Conservation (phyloP, 2,888 invertebrate genomes). For the Cantharis rufa region DNA sequence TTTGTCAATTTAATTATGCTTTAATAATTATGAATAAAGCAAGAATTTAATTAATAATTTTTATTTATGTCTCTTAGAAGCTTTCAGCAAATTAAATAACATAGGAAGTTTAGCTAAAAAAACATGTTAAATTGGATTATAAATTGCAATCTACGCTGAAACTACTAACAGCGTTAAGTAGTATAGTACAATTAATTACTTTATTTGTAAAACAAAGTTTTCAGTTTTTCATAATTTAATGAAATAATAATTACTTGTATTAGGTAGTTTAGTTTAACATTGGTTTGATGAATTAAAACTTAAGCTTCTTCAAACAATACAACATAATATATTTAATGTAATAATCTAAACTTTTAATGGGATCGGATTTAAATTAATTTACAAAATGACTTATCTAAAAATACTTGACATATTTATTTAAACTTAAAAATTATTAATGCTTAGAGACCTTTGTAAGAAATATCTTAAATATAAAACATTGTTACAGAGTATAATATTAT, state of each 20-base stretch:
- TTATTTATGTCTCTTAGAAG: conserved; percentile 1
- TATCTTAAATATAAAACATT: too few species aligned
- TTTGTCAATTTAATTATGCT: background rate
- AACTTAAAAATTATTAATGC: too few species aligned
- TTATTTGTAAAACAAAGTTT: background rate
- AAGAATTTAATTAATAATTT: background rate
- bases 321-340: too few species aligned
- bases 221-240: background rate
- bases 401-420: too few species aligned
- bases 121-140: conserved; percentile 5
- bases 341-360: too few species aligned
- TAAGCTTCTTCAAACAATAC: background rate
- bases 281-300: background rate
- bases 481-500: too few species aligned
- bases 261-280: background rate
- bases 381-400: too few species aligned
- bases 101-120: conserved; percentile 1
- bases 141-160: background rate
- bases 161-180: background rate
- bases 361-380: too few species aligned
- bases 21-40: background rate
- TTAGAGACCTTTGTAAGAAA: too few species aligned
- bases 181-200: background rate
- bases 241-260: background rate
- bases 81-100: conserved; percentile 10